Evolutionary conservation across 2,888 invertebrate species (phyloP).

Genomic region (Trichopoda pennipes): DNA sequence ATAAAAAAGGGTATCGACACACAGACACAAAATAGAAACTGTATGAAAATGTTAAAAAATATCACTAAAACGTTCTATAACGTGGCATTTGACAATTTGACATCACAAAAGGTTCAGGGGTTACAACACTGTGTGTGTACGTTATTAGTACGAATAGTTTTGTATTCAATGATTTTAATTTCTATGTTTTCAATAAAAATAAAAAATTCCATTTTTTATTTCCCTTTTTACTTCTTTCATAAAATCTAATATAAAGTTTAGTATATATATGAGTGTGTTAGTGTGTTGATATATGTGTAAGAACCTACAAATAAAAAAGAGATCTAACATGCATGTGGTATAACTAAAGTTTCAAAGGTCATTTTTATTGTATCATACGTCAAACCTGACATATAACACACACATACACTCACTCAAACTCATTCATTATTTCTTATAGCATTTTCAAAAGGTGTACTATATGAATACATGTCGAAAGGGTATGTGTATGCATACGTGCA

Average conservation of each 20-base stretch:
- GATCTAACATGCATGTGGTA: slow-evolving; percentile 22
- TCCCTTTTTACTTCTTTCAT: slow-evolving; percentile 28
- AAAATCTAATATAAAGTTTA: slow-evolving; percentile 6
- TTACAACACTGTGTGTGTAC: slow-evolving; percentile 36
- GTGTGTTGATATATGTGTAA: neutral
- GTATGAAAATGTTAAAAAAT: slow-evolving; percentile 43
- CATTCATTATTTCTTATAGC: slow-evolving; percentile 20
- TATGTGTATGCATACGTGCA: neutral
- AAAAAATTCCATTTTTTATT: slow-evolving; percentile 19
- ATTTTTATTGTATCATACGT: slow-evolving; percentile 58
- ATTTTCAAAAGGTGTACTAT: slow-evolving; percentile 10
- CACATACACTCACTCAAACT: neutral
- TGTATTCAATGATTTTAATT: slow-evolving; percentile 4
- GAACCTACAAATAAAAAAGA: neutral
- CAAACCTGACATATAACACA: slow-evolving; percentile 42
- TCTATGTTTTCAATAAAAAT: neutral
- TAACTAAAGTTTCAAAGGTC: slow-evolving; percentile 50
- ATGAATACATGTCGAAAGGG: neutral
- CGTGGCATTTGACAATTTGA: slow-evolving; percentile 68
- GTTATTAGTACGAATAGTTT: slow-evolving; percentile 13
- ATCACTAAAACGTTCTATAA: slow-evolving; percentile 55
- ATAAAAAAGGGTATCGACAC: neutral
- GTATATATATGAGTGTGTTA: neutral
- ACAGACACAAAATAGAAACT: neutral
- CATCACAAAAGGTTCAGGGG: slow-evolving; percentile 62